A percentile compares a stretch with the other conserved stretches of the same genome.
Conservation (phyloP, 2,113 vertebrate genomes). For the Brachypteracias leptosomus region DNA sequence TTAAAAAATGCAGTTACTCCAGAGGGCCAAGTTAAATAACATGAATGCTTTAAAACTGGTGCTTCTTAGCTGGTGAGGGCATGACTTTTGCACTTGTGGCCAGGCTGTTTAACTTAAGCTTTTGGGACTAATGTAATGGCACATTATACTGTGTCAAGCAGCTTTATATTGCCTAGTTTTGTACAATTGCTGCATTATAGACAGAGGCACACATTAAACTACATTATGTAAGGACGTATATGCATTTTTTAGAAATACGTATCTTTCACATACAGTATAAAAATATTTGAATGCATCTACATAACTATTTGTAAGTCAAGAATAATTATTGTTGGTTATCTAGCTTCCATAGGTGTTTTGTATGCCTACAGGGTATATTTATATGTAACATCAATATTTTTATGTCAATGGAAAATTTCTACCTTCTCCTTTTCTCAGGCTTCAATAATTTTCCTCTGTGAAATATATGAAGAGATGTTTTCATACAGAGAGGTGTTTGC, state of each 20-base stretch:
- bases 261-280: not conserved
- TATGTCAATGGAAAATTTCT: not conserved
- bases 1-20: not conserved
- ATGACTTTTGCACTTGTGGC: not conserved
- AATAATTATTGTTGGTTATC: not conserved
- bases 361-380: not conserved
- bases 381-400: not conserved
- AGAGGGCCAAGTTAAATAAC: not conserved
- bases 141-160: not conserved
- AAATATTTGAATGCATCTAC: not conserved
- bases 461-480: conserved; percentile 4
- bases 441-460: conserved; percentile 28
- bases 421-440: not conserved
- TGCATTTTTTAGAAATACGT: not conserved
- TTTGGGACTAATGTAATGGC: not conserved
- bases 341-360: not conserved
- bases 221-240: not conserved
- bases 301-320: not conserved
- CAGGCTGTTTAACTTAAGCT: not conserved
- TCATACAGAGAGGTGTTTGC: not conserved
- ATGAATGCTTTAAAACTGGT: not conserved
- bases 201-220: not conserved
- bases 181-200: not conserved
- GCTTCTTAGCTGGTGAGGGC: not conserved
- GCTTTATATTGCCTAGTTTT: not conserved